A percentile compares a stretch with the other conserved stretches of the same genome.
Conservation (phyloP, 2,797 vertebrate genomes). For the Pseudochirops cupreus region DNA sequence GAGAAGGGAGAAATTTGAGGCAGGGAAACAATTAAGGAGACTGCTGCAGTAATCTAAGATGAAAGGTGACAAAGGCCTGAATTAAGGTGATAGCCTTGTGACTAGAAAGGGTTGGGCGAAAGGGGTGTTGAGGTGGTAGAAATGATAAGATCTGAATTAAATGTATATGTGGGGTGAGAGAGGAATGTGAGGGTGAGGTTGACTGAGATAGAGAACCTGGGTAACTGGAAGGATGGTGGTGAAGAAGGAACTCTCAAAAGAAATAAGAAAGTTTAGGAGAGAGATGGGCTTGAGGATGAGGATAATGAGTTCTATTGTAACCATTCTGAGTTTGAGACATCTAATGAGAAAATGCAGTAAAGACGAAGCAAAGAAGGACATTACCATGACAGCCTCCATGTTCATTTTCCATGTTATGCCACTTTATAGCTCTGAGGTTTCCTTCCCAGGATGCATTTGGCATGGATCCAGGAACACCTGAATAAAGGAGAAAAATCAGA, state of each 20-base stretch:
- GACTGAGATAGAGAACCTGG: not conserved
- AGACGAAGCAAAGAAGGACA: not conserved
- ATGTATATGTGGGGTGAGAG: not conserved
- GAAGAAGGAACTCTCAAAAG: not conserved
- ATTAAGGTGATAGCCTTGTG: not conserved
- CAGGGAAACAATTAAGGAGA: not conserved
- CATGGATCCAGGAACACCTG: conserved; percentile 84
- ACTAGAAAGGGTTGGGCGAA: not conserved
- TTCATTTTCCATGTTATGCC: conserved; percentile 79
- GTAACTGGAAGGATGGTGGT: not conserved
- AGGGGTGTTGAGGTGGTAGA: not conserved
- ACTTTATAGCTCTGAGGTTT: conserved; percentile 83
- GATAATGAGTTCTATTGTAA: not conserved
- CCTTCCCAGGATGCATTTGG: conserved; percentile 82
- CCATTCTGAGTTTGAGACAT: not conserved
- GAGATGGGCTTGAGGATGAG: not conserved
- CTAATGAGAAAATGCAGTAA: not conserved
- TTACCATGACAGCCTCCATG: conserved; percentile 86
- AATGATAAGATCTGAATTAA: not conserved
- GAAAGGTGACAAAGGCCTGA: not conserved
- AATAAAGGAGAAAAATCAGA: conserved; percentile 50
- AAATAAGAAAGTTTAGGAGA: not conserved
- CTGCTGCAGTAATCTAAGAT: not conserved
- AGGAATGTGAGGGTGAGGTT: not conserved
- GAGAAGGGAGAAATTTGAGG: not conserved